Percentiles rank a stretch among this genome's conserved stretches.
phyloP scores from a whole-genome alignment of 1,140 invertebrate genomes.

The Calephelis virginiensis region DNA sequence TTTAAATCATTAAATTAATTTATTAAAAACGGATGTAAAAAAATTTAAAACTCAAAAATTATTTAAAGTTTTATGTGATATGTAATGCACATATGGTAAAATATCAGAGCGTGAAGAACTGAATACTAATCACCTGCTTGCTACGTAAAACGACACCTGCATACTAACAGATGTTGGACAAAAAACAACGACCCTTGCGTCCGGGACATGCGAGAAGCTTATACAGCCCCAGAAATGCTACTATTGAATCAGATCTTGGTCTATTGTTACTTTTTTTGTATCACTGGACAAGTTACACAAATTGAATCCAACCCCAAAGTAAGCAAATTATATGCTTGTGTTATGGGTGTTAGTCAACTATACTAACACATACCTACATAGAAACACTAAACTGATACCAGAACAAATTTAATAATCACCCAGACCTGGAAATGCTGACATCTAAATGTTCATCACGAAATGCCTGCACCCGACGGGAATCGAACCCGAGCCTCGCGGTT shows the following conservation, averaged over 20 bases:
- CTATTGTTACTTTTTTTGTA: background rate
- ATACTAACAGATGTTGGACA: conserved; percentile 58
- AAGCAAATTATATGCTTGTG: too few relatives aligned
- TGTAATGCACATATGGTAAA: conserved; percentile 9
- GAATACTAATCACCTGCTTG: conserved; percentile 71
- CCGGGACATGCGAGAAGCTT: conserved; percentile 35
- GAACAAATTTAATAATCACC: too few relatives aligned
- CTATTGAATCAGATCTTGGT: conserved; percentile 8
- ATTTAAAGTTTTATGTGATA: background rate
- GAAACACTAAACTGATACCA: too few relatives aligned
- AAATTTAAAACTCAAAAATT: background rate
- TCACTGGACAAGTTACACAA: too few relatives aligned
- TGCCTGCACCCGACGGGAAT: too few relatives aligned
- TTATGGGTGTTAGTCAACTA: too few relatives aligned
- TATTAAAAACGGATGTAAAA: conserved; percentile 1
- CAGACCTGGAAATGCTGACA: too few relatives aligned
- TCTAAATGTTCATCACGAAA: too few relatives aligned
- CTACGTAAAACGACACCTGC: conserved; percentile 68
- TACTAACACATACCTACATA: too few relatives aligned
- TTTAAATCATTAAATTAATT: background rate
- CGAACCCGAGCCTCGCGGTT: too few relatives aligned
- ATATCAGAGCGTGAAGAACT: conserved; percentile 31
- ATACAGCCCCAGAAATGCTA: conserved; percentile 21
- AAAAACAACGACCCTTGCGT: conserved; percentile 52
- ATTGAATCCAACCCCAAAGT: too few relatives aligned